Percentiles rank a stretch among this genome's conserved stretches.
Evolutionary conservation across 2,113 vertebrate genomes (phyloP).

Genomic region (Perca flavescens): DNA sequence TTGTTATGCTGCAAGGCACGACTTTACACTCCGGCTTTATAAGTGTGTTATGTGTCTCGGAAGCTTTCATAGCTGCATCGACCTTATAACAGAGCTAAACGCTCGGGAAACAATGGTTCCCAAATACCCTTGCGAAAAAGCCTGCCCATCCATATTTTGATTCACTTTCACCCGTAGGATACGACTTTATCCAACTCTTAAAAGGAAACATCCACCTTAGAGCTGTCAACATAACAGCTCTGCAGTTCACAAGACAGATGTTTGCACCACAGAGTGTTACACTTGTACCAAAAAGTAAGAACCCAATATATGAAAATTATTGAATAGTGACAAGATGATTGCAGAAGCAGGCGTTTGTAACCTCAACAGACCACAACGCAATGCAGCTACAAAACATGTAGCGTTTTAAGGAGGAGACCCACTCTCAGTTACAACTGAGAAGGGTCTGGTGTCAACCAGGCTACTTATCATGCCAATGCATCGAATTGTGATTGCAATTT

Average conservation of each 20-base stretch:
- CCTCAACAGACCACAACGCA: slow-evolving; percentile 1
- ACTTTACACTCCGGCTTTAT: slow-evolving; percentile 52
- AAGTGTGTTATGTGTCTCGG: slow-evolving; percentile 47
- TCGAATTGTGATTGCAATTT: neutral
- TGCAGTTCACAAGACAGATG: neutral
- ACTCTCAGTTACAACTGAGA: too few species aligned
- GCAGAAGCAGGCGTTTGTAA: neutral
- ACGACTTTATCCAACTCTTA: slow-evolving; percentile 14
- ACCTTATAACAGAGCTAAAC: slow-evolving; percentile 63
- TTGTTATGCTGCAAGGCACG: slow-evolving; percentile 45
- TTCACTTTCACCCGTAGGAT: slow-evolving; percentile 30
- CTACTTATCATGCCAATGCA: neutral
- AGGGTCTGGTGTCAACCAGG: too few species aligned
- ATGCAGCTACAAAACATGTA: neutral
- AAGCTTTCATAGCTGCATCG: slow-evolving; percentile 63
- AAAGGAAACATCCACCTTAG: slow-evolving; percentile 16
- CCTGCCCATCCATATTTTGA: slow-evolving; percentile 30
- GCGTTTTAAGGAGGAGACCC: neutral
- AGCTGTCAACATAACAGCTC: neutral
- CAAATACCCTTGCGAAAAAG: slow-evolving; percentile 51
- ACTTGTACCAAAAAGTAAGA: neutral
- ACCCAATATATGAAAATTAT: neutral
- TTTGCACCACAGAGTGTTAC: neutral
- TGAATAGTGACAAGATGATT: neutral
- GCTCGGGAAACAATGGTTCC: slow-evolving; percentile 50